Evolutionary conservation across 2,888 invertebrate species (phyloP).

Genomic region (Diaphora mendica): DNA sequence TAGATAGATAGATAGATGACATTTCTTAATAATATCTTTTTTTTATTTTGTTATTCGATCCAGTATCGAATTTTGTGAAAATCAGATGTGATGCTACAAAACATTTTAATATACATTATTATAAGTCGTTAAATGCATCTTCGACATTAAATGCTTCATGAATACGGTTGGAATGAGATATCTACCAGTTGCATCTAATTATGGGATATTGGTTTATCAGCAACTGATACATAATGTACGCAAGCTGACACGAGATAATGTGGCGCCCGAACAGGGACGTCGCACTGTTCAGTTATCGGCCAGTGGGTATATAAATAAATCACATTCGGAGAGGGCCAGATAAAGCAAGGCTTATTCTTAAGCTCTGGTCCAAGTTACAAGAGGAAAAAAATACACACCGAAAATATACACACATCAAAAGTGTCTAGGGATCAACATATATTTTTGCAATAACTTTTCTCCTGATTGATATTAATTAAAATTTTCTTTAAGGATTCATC

Average conservation of each 20-base stretch:
- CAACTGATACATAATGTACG: constrained; percentile 5
- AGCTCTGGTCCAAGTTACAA: constrained; percentile 26
- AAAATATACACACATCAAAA: not conserved
- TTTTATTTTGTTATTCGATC: not conserved
- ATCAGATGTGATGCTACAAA: not conserved
- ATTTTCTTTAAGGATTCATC: too few relatives aligned
- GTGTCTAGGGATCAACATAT: too few relatives aligned
- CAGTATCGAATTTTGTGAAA: not conserved
- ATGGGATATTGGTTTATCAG: constrained; percentile 5
- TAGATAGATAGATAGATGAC: too few relatives aligned
- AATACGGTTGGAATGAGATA: not conserved
- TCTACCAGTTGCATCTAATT: not conserved
- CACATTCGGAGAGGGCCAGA: constrained; percentile 64
- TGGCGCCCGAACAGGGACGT: constrained; percentile 39
- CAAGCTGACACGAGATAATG: constrained; percentile 34
- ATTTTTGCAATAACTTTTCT: too few relatives aligned
- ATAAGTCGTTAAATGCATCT: not conserved
- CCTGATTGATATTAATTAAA: too few relatives aligned
- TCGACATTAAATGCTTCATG: not conserved
- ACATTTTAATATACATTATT: not conserved
- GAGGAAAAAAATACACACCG: not conserved
- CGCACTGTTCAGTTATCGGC: constrained; percentile 64
- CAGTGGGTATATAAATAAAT: constrained; percentile 70
- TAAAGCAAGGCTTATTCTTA: constrained; percentile 64
- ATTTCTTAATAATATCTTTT: not conserved